Percentiles rank a stretch among this genome's conserved stretches.
phyloP scores from a whole-genome alignment of 1,140 invertebrate genomes.

The Heliothis subflexa region DNA sequence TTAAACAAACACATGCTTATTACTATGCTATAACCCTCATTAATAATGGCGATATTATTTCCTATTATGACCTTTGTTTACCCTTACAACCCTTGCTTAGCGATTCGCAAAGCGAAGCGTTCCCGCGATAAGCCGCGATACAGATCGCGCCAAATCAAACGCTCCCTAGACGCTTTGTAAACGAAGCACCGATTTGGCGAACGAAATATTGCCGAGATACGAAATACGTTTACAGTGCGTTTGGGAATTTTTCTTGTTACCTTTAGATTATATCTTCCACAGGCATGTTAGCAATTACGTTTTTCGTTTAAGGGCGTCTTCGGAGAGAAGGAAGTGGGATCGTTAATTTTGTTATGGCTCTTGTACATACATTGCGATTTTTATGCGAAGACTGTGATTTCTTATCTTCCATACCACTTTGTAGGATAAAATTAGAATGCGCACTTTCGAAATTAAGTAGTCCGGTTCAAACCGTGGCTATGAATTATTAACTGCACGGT shows the following conservation, averaged over 20 bases:
- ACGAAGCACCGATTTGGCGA: conserved; percentile 62
- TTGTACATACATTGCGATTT: conserved; percentile 4
- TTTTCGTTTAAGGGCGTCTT: conserved; percentile 41
- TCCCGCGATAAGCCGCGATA: conserved; percentile 59
- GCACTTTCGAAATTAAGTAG: background rate
- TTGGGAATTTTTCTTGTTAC: conserved; percentile 65
- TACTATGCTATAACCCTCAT: conserved; percentile 30
- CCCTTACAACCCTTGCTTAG: conserved; percentile 34
- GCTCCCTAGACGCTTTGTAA: conserved; percentile 59
- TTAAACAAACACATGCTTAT: conserved; percentile 23
- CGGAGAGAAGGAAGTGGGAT: background rate
- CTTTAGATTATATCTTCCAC: conserved; percentile 35
- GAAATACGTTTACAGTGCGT: conserved; percentile 69
- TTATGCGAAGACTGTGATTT: background rate
- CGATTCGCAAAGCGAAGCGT: conserved; percentile 4
- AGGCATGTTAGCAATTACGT: conserved; percentile 37
- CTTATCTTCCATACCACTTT: background rate
- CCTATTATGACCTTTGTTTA: conserved; percentile 39
- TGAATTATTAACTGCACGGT: background rate
- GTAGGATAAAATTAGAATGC: too few species aligned
- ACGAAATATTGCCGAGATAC: conserved; percentile 64
- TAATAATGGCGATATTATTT: conserved; percentile 27
- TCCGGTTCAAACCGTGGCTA: background rate
- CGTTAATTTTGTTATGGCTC: conserved; percentile 12
- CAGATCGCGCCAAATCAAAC: conserved; percentile 69